phyloP scores from a whole-genome alignment of 2,888 invertebrate genomes.

The Tuta absoluta region DNA sequence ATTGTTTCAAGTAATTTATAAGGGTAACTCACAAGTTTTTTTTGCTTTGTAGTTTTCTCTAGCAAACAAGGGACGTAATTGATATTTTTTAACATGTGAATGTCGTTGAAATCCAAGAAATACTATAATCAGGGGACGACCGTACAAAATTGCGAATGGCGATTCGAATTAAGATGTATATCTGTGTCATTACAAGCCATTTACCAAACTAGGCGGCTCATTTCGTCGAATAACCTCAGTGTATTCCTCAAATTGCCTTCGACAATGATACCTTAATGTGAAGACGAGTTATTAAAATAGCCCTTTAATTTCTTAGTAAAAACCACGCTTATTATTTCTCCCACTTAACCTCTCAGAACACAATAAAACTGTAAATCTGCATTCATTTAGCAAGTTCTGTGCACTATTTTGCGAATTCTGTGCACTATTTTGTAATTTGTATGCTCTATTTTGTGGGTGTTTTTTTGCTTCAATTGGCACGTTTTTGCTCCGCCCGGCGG shows the following conservation, averaged over 20 bases:
- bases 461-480: constrained; percentile 26
- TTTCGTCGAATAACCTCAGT: background rate
- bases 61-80: background rate
- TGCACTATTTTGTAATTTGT: too few species aligned
- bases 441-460: constrained; percentile 38
- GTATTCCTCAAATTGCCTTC: background rate
- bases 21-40: background rate
- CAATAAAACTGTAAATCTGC: constrained; percentile 54
- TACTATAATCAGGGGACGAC: background rate
- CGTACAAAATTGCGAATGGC: background rate
- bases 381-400: constrained; percentile 48
- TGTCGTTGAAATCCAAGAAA: too few species aligned
- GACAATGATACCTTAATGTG: background rate
- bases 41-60: background rate
- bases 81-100: background rate
- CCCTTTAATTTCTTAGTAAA: constrained; percentile 16
- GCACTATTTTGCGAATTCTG: constrained; percentile 36
- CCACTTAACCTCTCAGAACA: constrained; percentile 32
- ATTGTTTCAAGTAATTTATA: too few species aligned
- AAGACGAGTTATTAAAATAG: background rate
- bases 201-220: constrained; percentile 5
- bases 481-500: constrained; percentile 26
- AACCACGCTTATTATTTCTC: constrained; percentile 22
- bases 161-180: constrained; percentile 2
- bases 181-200: constrained; percentile 6